Evolutionary conservation across 1,140 invertebrate genomes (phyloP).

Genomic region (Hyles euphorbiae): DNA sequence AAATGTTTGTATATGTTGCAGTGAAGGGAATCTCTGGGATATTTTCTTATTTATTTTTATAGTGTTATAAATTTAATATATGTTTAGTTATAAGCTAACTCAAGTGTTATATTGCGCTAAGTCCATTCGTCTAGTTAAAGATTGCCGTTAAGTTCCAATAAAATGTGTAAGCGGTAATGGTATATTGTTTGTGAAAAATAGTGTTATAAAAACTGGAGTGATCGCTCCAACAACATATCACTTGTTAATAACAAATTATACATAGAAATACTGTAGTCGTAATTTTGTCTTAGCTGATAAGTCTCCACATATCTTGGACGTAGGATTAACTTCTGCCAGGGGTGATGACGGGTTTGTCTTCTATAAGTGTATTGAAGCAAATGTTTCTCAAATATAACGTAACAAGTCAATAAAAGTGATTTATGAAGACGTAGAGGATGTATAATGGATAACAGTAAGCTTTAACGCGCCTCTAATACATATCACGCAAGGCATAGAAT

Average conservation of each 20-base stretch:
- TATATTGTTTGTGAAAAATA: constrained; percentile 48
- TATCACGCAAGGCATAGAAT: constrained; percentile 71
- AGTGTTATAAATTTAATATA: constrained; percentile 43
- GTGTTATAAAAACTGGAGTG: constrained; percentile 62
- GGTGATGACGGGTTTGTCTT: constrained; percentile 12
- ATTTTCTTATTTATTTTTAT: constrained; percentile 66
- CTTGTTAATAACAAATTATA: constrained; percentile 73
- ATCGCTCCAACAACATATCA: constrained; percentile 71
- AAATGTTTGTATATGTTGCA: constrained; percentile 24
- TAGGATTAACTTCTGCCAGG: constrained; percentile 33
- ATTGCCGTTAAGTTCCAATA: constrained; percentile 45
- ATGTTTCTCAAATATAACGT: too few relatives aligned
- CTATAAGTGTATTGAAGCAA: constrained; percentile 12
- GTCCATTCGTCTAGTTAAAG: constrained; percentile 48
- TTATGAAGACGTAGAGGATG: constrained; percentile 12
- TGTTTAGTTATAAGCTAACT: constrained; percentile 64
- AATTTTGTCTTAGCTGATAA: constrained; percentile 65
- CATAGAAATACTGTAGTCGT: constrained; percentile 52
- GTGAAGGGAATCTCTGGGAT: constrained; percentile 48
- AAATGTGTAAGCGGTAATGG: constrained; percentile 40
- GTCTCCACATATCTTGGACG: constrained; percentile 63
- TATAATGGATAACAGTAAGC: constrained; percentile 36
- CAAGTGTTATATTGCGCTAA: constrained; percentile 66
- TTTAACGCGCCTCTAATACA: constrained; percentile 71
- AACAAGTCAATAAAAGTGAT: too few relatives aligned